Base-by-base conservation (phyloP, 2,888 invertebrate genomes). In the Papilio protenor region DNA sequence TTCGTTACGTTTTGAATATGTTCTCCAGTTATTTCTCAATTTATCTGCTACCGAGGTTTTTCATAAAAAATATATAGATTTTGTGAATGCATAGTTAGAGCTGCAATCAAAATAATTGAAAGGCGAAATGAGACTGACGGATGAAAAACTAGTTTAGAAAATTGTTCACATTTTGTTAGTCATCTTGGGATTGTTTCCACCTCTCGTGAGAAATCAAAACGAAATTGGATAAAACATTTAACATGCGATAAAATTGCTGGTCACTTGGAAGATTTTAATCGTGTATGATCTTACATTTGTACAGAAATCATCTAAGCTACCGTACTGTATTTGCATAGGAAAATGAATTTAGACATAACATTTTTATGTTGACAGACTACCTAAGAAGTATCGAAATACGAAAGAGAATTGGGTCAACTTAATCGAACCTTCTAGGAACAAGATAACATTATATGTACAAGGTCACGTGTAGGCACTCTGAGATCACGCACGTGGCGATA, bases 401-500 rank as follows among this genome's bases (percentile, higher is more conserved):
- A 27, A 61, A 27, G 27, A 18, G 33, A 64, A 33, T 64, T 33
- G 66, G 45, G 45, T 69, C 66, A 21, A n/a, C 11, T 69, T 45
- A 40, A 16, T 69, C 66, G 12, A 69, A 69, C 21, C 66, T 45
- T 66, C 40, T 66, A 69, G 66, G 12, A 69, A 45, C 66, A 69
- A 45, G 45, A 69, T 45, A 45, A 69, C 23, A 59, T 59, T 66
- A 45, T 21, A 69, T n/a, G 66, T 45, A 69, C 66, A 45, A 69
- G 45, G 66, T 45, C 21, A 69, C n/a, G 45, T 66, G 45, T 45
- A 40, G 45, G 12, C 45, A 45, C 45, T 69, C 16, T 21, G 40
- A 66, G 40, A 69, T 69, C 12, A 45, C 45, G 40, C 40, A 66
- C 66, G 21, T 45, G 21, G 3, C 40, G 40, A 40, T 2, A 33